Conservation (phyloP, 2,113 vertebrate species). For the Elgaria multicarinata region DNA sequence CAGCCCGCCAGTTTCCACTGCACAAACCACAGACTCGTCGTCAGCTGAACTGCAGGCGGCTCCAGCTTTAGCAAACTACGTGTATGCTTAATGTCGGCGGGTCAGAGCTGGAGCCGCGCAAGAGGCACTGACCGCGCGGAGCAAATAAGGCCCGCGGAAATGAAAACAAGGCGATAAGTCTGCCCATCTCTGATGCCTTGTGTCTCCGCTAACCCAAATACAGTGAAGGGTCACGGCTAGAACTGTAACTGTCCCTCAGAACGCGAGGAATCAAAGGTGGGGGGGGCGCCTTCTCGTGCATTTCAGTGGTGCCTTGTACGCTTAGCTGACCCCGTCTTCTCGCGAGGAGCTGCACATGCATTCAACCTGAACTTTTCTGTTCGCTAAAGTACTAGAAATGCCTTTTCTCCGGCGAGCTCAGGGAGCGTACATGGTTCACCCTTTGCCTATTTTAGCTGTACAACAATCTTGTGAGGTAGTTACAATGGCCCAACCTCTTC, state of each 20-base stretch:
- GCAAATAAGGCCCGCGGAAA: slow-evolving; percentile 26
- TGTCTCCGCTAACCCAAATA: slow-evolving; percentile 14
- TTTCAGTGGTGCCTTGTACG: not conserved
- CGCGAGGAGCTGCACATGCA: not conserved
- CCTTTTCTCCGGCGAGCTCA: not conserved
- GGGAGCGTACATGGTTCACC: too few species aligned
- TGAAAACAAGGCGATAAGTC: slow-evolving; percentile 30
- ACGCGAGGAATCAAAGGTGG: not conserved
- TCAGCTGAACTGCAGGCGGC: slow-evolving; percentile 51
- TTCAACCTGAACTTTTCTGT: not conserved
- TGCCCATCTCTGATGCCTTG: not conserved
- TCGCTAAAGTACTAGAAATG: not conserved
- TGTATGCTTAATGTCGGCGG: slow-evolving; percentile 8
- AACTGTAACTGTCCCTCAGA: slow-evolving; percentile 38
- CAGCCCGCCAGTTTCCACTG: slow-evolving; percentile 71
- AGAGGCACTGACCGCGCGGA: slow-evolving; percentile 21
- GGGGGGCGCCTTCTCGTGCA: fast-evolving
- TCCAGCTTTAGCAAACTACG: slow-evolving; percentile 7
- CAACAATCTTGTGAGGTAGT: not conserved
- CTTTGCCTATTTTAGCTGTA: not conserved
- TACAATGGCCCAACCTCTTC: too few species aligned
- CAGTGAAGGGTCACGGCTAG: slow-evolving; percentile 40
- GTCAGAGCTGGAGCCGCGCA: not conserved
- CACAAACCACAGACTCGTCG: slow-evolving; percentile 56
- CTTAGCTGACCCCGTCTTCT: not conserved